Percentiles rank a stretch among this genome's conserved stretches.
phyloP scores from a whole-genome alignment of 92 coral and sea anemone genomes.

The Bergia puertoricense region DNA sequence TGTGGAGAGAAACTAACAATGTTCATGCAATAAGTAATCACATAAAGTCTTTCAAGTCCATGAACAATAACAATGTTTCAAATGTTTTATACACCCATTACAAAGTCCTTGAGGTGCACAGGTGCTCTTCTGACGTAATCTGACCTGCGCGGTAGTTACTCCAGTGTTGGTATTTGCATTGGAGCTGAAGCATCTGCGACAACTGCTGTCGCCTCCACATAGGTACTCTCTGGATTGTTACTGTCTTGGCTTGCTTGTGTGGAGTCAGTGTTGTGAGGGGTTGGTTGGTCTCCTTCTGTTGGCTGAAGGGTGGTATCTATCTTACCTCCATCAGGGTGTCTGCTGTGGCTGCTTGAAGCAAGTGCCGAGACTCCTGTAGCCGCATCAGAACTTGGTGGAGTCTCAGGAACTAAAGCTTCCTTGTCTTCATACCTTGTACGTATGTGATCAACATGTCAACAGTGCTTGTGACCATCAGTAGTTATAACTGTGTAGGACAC shows the following conservation, averaged over 20 bases:
- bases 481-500: too few relatives aligned
- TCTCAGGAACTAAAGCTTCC: too few relatives aligned
- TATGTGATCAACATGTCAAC: too few relatives aligned
- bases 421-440: too few relatives aligned
- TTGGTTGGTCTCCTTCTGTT: not conserved
- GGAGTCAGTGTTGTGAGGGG: not conserved
- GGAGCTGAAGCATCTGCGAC: conserved; percentile 6
- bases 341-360: not conserved
- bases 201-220: not conserved
- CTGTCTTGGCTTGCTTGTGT: conserved; percentile 46
- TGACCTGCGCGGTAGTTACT: conserved; percentile 26
- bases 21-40: not conserved
- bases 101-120: conserved; percentile 24
- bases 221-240: not conserved
- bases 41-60: not conserved
- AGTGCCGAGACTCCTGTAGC: conserved; percentile 4
- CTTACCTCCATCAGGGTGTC: not conserved
- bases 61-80: not conserved
- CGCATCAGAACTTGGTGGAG: conserved; percentile 1
- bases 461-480: too few relatives aligned
- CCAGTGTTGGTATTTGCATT: not conserved
- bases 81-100: not conserved
- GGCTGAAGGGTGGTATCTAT: not conserved
- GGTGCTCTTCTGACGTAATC: conserved; percentile 22
- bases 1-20: not conserved